Percentiles rank a stretch among this genome's conserved stretches.
Evolutionary conservation across 2,113 vertebrate genomes (phyloP).

Genomic region (Peromyscus maniculatus): DNA sequence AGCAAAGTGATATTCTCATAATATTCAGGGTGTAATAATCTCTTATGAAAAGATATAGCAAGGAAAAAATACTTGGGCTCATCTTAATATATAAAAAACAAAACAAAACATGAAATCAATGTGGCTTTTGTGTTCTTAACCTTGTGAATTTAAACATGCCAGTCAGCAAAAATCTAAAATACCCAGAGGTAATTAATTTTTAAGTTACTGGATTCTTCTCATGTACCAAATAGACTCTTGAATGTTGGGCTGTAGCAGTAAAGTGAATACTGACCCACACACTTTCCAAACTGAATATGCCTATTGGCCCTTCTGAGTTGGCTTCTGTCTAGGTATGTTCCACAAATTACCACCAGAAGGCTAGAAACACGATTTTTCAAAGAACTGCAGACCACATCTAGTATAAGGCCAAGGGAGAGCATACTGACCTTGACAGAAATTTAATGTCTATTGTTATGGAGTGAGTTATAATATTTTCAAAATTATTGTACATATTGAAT

Average conservation of each 20-base stretch:
- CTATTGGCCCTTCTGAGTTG: background rate
- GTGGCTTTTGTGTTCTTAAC: background rate
- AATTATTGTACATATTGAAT: background rate
- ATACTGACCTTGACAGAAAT: background rate
- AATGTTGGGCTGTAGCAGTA: background rate
- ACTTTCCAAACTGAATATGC: slow-evolving; percentile 9
- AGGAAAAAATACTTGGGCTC: background rate
- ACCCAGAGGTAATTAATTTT: background rate
- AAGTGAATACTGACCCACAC: background rate
- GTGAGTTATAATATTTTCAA: background rate
- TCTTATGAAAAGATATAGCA: background rate
- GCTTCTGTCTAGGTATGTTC: background rate
- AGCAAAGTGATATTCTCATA: background rate
- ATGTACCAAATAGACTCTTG: background rate
- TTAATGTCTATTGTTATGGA: background rate
- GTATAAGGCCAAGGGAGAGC: background rate
- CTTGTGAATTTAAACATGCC: background rate
- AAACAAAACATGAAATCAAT: background rate
- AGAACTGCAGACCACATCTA: background rate
- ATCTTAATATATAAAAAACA: slow-evolving; percentile 46
- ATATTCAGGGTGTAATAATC: background rate
- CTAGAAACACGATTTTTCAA: background rate
- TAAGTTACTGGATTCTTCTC: background rate
- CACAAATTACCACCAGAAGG: background rate
- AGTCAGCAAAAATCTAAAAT: background rate